Conservation (phyloP, 2,797 vertebrate species). For the Periparus ater region DNA sequence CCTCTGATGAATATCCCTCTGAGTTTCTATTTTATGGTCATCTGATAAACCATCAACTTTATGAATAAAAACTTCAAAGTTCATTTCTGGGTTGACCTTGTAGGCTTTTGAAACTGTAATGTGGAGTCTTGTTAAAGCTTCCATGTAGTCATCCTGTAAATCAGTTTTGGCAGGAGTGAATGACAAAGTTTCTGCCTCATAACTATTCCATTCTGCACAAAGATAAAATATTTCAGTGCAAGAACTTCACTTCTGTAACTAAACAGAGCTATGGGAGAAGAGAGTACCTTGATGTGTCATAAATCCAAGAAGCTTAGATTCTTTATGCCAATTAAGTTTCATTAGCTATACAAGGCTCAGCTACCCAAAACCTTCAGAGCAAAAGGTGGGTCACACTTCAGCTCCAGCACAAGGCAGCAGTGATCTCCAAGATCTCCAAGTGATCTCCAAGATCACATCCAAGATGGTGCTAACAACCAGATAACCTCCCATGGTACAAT, state of each 20-base stretch:
- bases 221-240: not conserved
- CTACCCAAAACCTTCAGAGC: not conserved
- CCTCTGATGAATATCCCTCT: constrained; percentile 98
- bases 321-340: not conserved
- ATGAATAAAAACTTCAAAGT: constrained; percentile 99
- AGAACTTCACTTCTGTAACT: not conserved
- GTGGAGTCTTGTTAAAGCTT: constrained; percentile 94
- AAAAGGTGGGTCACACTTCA: not conserved
- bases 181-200: not conserved
- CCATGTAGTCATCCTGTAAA: constrained; percentile 97
- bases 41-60: constrained; percentile 99
- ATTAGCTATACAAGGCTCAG: not conserved
- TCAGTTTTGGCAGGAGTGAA: constrained; percentile 48
- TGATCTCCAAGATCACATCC: not conserved
- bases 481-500: not conserved
- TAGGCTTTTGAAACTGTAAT: constrained; percentile 98
- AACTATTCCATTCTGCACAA: not conserved
- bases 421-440: not conserved
- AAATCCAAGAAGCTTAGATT: not conserved
- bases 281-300: not conserved
- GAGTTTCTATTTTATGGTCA: constrained; percentile 99
- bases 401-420: not conserved
- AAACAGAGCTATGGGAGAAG: not conserved
- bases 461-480: not conserved
- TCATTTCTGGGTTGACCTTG: constrained; percentile 98